Base-by-base conservation (phyloP, 1,140 invertebrate species). In the Chironomus striatipennis region DNA sequence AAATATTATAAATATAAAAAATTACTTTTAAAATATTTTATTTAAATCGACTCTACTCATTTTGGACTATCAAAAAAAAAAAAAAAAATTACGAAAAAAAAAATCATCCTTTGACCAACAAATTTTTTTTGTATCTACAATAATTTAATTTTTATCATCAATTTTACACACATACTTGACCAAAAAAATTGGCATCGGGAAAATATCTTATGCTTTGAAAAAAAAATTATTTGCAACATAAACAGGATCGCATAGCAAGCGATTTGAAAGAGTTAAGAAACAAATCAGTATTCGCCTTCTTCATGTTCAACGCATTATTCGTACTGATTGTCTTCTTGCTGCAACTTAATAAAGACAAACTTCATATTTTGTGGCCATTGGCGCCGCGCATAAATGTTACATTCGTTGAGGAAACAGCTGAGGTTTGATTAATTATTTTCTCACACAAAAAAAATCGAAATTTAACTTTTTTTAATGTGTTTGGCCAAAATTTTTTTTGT, bases 261-360 rank as follows among this genome's bases (percentile, higher is more conserved):
- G 95, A 97, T 84, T 87, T 98, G 82, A 90, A 92, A 81, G 94
- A 96, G 80, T 88, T 98, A 79, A 88, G 96, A 79, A 98, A 98
- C 89, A 97, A 97, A 85, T 93, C 94, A 78, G 95, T 97, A 76
- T 98, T 98, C 84, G 94, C 94, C 79, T 98, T 98, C 90, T 93
- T 98, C 87, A 98, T 99, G 95, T 92, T 98, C 87, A 99, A 99
- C 89, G 94, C 96, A 84, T 90, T 99, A 80, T 99, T 98, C 89
- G 95, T 98, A 82, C 90, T 99, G 85, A 94, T 98, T 84, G 95
- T 98, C 80, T 96, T 98, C 86, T 91, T 98, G 84, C 91, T 98
- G 80, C 97, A 98, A 91, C 88, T 97, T 85, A 96, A 97, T 87
- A 98, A 97, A 90, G 94, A 97, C 86, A 91, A 93, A 85, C 88